Evolutionary conservation across 2,888 invertebrate genomes (phyloP).

Genomic region (Drosophila phalerata): DNA sequence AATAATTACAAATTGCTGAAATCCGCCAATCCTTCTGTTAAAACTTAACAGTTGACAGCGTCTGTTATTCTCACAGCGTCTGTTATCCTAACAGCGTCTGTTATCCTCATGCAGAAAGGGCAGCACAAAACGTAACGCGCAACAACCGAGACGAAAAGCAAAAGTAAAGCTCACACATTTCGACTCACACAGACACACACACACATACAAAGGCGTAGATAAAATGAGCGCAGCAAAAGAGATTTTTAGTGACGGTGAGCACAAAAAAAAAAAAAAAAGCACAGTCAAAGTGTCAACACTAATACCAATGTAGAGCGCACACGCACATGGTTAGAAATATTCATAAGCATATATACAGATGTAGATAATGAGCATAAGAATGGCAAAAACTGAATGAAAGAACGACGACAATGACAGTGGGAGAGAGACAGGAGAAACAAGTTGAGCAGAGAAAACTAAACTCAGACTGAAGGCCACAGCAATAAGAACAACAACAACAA

Average conservation of each 20-base stretch:
- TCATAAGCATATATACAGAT: slow-evolving; percentile 40
- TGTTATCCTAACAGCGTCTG: not conserved
- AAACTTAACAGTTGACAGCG: not conserved
- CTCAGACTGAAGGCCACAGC: slow-evolving; percentile 47
- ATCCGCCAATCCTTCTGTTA: not conserved
- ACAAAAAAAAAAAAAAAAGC: too few relatives aligned
- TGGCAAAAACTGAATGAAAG: slow-evolving; percentile 49
- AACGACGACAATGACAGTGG: slow-evolving; percentile 29
- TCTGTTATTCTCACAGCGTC: not conserved
- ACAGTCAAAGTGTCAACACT: slow-evolving; percentile 39
- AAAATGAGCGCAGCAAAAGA: slow-evolving; percentile 34
- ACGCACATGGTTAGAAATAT: slow-evolving; percentile 27
- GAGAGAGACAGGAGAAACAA: slow-evolving; percentile 34
- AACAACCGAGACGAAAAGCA: slow-evolving; percentile 56
- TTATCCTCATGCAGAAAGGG: slow-evolving; percentile 10
- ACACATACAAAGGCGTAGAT: slow-evolving; percentile 25
- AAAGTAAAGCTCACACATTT: slow-evolving; percentile 57
- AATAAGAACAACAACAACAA: too few relatives aligned
- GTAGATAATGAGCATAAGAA: slow-evolving; percentile 46
- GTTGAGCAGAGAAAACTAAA: slow-evolving; percentile 28
- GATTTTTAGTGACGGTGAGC: slow-evolving; percentile 21
- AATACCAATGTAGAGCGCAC: slow-evolving; percentile 38
- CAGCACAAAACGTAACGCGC: slow-evolving; percentile 21
- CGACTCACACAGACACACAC: slow-evolving; percentile 17
- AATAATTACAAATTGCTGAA: not conserved